Evolutionary conservation across 1,140 invertebrate genomes (phyloP), one percentile per base, ranked within the genome.

Genomic region (Drosophila watanabei): DNA sequence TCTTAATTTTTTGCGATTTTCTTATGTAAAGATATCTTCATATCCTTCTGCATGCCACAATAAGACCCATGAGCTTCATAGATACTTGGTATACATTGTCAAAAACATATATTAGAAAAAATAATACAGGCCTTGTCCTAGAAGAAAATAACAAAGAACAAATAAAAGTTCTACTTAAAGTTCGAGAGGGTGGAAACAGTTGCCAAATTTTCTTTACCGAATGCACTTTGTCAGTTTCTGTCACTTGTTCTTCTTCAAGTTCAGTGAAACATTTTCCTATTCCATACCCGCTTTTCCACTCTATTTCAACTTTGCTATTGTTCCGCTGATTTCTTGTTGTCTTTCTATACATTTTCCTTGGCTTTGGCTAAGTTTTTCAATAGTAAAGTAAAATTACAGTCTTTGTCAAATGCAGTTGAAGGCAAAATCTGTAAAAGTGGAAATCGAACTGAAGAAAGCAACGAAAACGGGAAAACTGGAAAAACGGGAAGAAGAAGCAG

Each of bases 151-250:
- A 63, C 37, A 46, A 41, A 37, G 16, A 28, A 33, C 28, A 41
- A 57, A 11, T 13, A 62, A 16, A 77, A 60, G 5, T 24, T 49
- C 11, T 45, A 60, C 18, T n/a, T 10, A 13, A 24, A 62, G 16
- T 52, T 43, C 28, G 28, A 60, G 28, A 54, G 43, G 43, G 32
- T 64, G 43, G 59, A 75, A 58, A 75, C 45, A 54, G 35, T 41
- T 46, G 33, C 37, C 72, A 24, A 70, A 60, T 61, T 46, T 61
- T 51, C 57, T 75, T 60, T 52, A 49, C 28, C 60, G 79, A 82
- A 69, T 89, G 60, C 86, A 80, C 81, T 88, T 89, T 88, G 80
- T 90, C 81, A 84, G 81, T 78, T 87, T 87, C 77, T 84, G 77
- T 61, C 79, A 79, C 62, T 87, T 82, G 61, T 86, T 70, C 49